Evolutionary conservation across 2,113 vertebrate genomes (phyloP).

Genomic region (Ellobius talpinus): DNA sequence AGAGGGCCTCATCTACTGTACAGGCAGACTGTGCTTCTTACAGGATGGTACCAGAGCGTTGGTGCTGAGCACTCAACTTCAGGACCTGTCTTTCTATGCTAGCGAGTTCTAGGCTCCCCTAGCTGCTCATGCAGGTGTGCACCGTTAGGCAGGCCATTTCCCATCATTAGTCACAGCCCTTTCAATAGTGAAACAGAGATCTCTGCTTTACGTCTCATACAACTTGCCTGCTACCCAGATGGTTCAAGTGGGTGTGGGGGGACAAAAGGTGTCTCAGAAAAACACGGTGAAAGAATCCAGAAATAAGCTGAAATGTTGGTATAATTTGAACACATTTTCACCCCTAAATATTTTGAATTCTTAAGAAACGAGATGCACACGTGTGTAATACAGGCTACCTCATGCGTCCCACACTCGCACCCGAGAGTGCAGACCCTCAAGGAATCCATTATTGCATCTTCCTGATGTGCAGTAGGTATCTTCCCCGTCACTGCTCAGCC

Average conservation of each 20-base stretch:
- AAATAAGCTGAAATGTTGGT: constrained; percentile 59
- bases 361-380: neutral
- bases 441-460: neutral
- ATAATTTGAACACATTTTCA: constrained; percentile 40
- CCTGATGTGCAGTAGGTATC: neutral
- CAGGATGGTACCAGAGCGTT: neutral
- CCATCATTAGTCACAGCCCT: constrained; percentile 43
- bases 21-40: neutral
- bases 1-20: neutral
- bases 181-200: constrained; percentile 59
- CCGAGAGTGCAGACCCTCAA: neutral
- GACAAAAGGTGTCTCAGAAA: constrained; percentile 43
- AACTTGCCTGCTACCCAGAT: constrained; percentile 79
- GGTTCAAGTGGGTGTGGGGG: constrained; percentile 55
- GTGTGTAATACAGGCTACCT: neutral
- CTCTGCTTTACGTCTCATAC: constrained; percentile 64
- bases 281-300: constrained; percentile 56
- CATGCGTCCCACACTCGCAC: neutral
- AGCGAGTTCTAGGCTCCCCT: neutral
- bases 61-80: neutral
- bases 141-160: neutral
- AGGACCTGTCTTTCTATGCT: neutral
- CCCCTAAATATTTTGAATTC: constrained; percentile 49
- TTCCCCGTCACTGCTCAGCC: neutral
- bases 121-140: neutral